These are phyloP conservation scores for Cyanoliseus patagonus DNA, from an alignment of 2,113 vertebrate genomes.

Conservation along the genomic window DNA sequence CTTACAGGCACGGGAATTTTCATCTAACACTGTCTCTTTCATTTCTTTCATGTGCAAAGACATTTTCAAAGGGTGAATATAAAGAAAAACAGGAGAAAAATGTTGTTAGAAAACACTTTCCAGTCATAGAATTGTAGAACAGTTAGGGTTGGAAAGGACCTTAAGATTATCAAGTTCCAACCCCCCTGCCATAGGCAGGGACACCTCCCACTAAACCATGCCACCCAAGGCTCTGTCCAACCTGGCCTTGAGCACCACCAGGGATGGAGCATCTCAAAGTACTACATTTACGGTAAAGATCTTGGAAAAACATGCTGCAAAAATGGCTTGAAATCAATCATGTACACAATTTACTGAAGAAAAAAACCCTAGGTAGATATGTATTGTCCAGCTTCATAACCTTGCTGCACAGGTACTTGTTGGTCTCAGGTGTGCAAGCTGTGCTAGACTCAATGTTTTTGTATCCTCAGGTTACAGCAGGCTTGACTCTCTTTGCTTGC, in stretches of 20 bases:
- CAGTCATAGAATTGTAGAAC: neutral
- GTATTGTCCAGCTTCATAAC: neutral
- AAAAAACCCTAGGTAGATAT: neutral
- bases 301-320: neutral
- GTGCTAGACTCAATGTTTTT: neutral
- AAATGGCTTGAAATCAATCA: neutral
- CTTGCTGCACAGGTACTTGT: neutral
- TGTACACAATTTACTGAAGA: neutral
- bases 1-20: neutral
- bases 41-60: neutral
- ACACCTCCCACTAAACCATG: no score
- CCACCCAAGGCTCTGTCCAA: no score
- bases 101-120: neutral
- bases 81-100: neutral
- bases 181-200: no score
- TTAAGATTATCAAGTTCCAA: no score
- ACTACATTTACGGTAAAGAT: neutral
- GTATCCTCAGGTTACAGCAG: neutral
- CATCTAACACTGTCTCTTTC: neutral
- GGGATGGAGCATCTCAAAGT: neutral
- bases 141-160: no score
- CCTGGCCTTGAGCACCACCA: no score
- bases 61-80: neutral
- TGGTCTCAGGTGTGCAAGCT: neutral
- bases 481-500: neutral